Base-by-base conservation (phyloP, 2,888 invertebrate genomes). In the Zeuzera pyrina region DNA sequence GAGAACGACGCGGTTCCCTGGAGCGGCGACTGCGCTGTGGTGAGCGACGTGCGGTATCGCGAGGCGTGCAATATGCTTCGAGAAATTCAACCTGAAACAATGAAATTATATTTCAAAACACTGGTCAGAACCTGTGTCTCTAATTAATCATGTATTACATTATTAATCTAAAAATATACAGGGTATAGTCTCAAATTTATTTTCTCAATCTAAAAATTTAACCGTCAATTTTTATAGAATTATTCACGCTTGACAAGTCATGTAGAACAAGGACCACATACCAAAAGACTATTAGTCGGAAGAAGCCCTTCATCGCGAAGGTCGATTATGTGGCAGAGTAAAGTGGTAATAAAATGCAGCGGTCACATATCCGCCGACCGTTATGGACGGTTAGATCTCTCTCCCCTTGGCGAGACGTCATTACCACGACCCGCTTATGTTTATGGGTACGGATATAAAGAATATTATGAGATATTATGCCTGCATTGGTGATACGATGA, bases 1-100 rank as follows among this genome's bases (percentile, higher is more conserved):
- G 77, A 30, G 84, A 78, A 24, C 83, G 69, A 13, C 77, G 66
- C 29, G 70, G 60, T 37, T 78, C 83, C 32, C 81, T 57, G 13
- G 83, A 78, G 31, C 79, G 70, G 34, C 83, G 77, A 36, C 58
- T 70, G 50, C 78, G 71, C 51, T 72, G 78, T 45, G 83, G 79
- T 6, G 83, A 79, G 27, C 79, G 70, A 15, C 74, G 70, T 8
- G 83, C 74, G 52, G 89, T 89, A 62, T 91, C 91, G 42, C 88
- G 85, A 10, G 91, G 91, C 53, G 90, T 90, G 57, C 90, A 89
- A 64, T 91, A 91, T 35, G 88, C 88, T 66, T 91, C 91, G 66
- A 91, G 78, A 47, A 91, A 87, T 69, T 90, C 89, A 49, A 91
- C 87, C 88, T 90, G 71, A 1, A 85, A 86, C 72, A 76, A 77